phyloP scores from a whole-genome alignment of 1,140 invertebrate species.

The Lordiphosa stackelbergi region DNA sequence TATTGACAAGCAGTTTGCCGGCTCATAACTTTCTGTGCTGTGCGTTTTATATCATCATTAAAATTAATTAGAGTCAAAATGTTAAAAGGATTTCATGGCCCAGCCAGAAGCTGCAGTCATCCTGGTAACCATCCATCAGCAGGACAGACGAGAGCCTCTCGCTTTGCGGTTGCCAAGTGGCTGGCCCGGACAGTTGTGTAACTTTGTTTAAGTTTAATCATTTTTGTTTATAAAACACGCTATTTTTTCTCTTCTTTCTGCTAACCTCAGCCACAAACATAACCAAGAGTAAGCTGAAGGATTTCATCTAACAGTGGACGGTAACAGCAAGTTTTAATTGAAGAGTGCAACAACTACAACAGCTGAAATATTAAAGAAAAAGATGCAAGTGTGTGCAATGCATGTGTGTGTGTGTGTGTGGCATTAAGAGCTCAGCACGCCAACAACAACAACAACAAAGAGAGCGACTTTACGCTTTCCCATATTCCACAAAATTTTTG shows the following conservation, averaged over 20 bases:
- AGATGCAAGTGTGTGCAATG: conserved; percentile 34
- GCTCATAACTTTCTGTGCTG: conserved; percentile 36
- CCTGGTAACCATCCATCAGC: conserved; percentile 49
- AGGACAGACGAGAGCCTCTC: conserved; percentile 2
- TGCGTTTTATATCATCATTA: conserved; percentile 66
- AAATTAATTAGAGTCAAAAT: conserved; percentile 77
- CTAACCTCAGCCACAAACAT: conserved; percentile 22
- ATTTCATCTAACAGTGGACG: neutral
- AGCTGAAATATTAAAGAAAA: conserved; percentile 53
- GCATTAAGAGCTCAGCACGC: conserved; percentile 42
- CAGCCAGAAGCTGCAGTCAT: conserved; percentile 9
- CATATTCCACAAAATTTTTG: conserved; percentile 59
- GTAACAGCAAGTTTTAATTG: conserved; percentile 65
- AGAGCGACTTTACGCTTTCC: conserved; percentile 62
- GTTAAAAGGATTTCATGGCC: conserved; percentile 67
- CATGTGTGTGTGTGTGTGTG: conserved; percentile 1
- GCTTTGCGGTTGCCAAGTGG: conserved; percentile 24
- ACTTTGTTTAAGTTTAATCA: conserved; percentile 59
- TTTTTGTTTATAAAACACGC: conserved; percentile 64
- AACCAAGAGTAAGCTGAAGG: conserved; percentile 1
- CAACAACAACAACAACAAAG: conserved; percentile 40
- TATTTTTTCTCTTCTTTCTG: conserved; percentile 8
- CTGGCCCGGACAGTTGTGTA: conserved; percentile 28
- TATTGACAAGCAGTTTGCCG: conserved; percentile 42
- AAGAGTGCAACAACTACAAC: conserved; percentile 30